Evolutionary conservation across 2,888 invertebrate genomes (phyloP).

Genomic region (Drosophila mayaguana): DNA sequence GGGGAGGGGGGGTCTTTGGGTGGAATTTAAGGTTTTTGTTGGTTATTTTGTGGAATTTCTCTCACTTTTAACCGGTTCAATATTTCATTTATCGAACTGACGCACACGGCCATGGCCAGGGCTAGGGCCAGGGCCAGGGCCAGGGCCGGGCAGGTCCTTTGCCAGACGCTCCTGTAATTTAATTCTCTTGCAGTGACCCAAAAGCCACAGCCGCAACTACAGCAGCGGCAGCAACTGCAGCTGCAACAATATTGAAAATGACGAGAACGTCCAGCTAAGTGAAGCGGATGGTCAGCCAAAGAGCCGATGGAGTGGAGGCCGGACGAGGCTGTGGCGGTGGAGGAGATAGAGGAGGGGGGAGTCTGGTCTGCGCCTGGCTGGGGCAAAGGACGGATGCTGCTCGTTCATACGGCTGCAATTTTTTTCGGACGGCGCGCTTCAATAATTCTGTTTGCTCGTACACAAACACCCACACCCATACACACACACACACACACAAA

Average conservation of each 20-base stretch:
- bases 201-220: conserved; percentile 45
- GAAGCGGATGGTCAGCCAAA: conserved; percentile 33
- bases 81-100: conserved; percentile 46
- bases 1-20: no score
- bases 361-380: not conserved
- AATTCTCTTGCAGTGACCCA: conserved; percentile 59
- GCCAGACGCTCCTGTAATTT: conserved; percentile 53
- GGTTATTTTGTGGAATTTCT: conserved; percentile 1
- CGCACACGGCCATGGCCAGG: conserved; percentile 5
- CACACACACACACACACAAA: conserved; percentile 4
- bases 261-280: conserved; percentile 38
- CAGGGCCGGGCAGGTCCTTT: conserved; percentile 12
- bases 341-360: no score
- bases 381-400: conserved; percentile 16
- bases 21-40: no score
- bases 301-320: not conserved
- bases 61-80: conserved; percentile 40
- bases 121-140: not conserved
- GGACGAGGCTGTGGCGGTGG: no score
- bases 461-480: conserved; percentile 28
- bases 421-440: conserved; percentile 61
- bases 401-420: conserved; percentile 36
- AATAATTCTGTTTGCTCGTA: conserved; percentile 75
- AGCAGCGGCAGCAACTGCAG: conserved; percentile 19
- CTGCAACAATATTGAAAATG: conserved; percentile 39